A percentile compares a stretch with the other conserved stretches of the same genome.
Evolutionary conservation across 2,113 vertebrate species (phyloP).

Genomic region (Axis porcinus): DNA sequence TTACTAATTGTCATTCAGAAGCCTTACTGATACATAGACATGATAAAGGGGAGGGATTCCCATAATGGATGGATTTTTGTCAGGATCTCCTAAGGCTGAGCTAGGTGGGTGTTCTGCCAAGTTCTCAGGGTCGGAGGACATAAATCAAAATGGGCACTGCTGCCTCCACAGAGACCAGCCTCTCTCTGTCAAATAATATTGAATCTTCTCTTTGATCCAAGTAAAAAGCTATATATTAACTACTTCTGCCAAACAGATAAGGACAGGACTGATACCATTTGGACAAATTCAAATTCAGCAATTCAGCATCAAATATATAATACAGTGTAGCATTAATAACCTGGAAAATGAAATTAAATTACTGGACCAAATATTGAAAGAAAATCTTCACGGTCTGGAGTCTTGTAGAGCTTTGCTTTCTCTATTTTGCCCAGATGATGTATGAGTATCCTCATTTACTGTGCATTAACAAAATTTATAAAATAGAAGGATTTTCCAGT

Average conservation of each 20-base stretch:
- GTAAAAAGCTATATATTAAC: neutral
- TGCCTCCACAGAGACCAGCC: neutral
- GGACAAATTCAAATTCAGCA: neutral
- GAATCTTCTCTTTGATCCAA: neutral
- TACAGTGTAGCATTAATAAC: neutral
- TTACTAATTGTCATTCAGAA: neutral
- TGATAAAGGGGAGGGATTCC: neutral
- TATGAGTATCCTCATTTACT: neutral
- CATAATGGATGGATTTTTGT: neutral
- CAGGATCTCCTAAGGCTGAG: neutral
- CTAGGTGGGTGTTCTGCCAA: neutral
- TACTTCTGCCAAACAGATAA: neutral
- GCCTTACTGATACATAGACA: neutral
- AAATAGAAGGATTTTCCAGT: neutral
- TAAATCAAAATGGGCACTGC: neutral
- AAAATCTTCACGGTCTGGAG: neutral
- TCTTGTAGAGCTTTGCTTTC: neutral
- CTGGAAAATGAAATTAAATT: slow-evolving; percentile 7
- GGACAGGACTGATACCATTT: neutral
- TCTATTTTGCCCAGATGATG: neutral
- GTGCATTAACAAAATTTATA: neutral
- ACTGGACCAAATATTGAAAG: neutral
- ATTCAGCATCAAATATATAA: neutral
- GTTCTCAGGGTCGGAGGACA: neutral
- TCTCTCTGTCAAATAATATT: neutral